Base-by-base conservation (phyloP, 2,113 vertebrate genomes). In the Calidris pygmaea region DNA sequence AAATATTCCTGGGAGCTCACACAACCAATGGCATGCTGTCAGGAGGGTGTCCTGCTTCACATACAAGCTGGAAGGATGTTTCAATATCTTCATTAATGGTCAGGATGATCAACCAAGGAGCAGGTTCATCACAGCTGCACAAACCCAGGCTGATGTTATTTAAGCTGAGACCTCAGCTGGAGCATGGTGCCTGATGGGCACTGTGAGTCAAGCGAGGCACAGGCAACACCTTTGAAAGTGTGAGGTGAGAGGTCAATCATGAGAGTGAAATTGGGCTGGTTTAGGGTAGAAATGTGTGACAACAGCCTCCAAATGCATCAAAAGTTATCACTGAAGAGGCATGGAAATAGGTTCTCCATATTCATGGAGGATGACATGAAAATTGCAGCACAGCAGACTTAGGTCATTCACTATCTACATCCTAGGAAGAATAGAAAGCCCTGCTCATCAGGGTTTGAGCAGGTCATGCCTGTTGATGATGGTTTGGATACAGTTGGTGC, bases 1-100 rank as follows among this genome's bases (percentile, higher is more conserved):
- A 76, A 90, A 67, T 79, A 92, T 29, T 52, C 26, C 34, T 9
- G 7, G 17, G 8, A 59, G 43, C 58, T 68, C 52, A 80, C 12
- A 70, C 27, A 72, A 21, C 35, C 39, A 26, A 45, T 2, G 16
- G 55, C 18, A 17, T 0, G 1, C 16, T 3, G 0, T 10, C 1
- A 1, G 53, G 34, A 90, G 30, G 32, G 73, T 73, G 63, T 18
- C 6, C 43, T 59, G 43, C 35, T 92, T 76, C 45, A 43, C 21
- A 15, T 9, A 43, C 1, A 4, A 43, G 43, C 48, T 79, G 58
- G 26, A 83, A 88, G 14, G 35, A 71, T 52, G 26, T 68, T 70
- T 76, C 26, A 39, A 14, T 66, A 62, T 43, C 27, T 35, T 70
- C 20, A 50, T 75, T 41, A 50, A 9, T 10, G 19, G 35, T 70